Base-by-base conservation (phyloP, 92 coral and sea anemone genomes). In the Parazoanthus darwini region DNA sequence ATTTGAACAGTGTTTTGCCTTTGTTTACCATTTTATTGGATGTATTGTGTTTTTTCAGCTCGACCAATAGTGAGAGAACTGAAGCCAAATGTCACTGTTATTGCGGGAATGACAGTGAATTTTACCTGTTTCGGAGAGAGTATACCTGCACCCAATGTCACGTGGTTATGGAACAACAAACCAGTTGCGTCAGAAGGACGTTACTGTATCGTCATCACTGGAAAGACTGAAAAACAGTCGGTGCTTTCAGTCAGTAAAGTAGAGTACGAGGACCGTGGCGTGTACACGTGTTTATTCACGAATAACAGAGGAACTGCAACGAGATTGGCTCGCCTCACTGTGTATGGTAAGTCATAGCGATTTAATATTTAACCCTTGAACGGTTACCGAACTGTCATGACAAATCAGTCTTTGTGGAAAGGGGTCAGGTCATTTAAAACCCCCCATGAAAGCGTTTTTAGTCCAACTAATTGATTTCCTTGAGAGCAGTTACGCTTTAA, bases 141-240 rank as follows among this genome's bases (percentile, higher is more conserved):
- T 37, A 90, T 94, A 73, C 96, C 96, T 14, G 77, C 88, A 26
- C 94, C 96, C 23, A 18, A 38, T 16, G 79, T 94, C 68, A 79
- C 51, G 25, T 94, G 96, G 96, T 29, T 14, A 37, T 54, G 70
- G 67, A 74, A 90, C 75, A 63, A 80, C 5, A 33, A 70, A 18
- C 5, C 44, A 20, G 46, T 85, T 14, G 25, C 48, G 37, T 8
- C 67, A 37, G 73, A 35, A 51, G 44, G 65, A 14, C 56, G 54
- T 65, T 23, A 56, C 6, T 33, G 26, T 66, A 79, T 63, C 4
- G 63, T 75, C 6, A 92, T 74, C 15, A 44, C 37, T 15, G 81
- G 65, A 76, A 35, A 29, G 2, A 73, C 88, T 22, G 58, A 16
- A 18, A 43, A 81, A 76, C 42, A 15, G 0, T 88, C 96, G 0